Percentiles rank a stretch among this genome's conserved stretches.
These are phyloP conservation scores for Ecdyonurus torrentis DNA, from an alignment of 2,888 invertebrate genomes.

Conservation along the genomic window DNA sequence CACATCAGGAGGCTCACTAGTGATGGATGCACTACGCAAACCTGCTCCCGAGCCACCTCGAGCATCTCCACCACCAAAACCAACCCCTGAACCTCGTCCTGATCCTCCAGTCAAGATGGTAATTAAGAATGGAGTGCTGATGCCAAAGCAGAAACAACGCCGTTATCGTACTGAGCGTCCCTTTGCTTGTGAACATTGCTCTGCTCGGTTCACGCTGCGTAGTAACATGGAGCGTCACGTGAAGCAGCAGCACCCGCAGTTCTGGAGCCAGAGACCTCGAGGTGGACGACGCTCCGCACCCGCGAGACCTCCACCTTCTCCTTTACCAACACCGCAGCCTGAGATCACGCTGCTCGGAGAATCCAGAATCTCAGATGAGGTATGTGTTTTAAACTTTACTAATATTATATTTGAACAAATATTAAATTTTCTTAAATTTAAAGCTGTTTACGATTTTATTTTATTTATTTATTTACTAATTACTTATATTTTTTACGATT, in stretches of 20 bases:
- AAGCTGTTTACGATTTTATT: too few relatives aligned
- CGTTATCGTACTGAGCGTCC: conserved; percentile 80
- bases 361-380: conserved; percentile 35
- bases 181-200: conserved; percentile 80
- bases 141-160: conserved; percentile 83
- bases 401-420: too few relatives aligned
- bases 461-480: too few relatives aligned
- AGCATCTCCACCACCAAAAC: not conserved
- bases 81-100: conserved; percentile 17
- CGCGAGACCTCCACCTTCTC: not conserved
- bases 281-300: conserved; percentile 21
- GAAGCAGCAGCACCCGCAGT: conserved; percentile 84
- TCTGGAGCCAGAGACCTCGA: conserved; percentile 64
- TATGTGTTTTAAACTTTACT: too few relatives aligned
- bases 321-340: not conserved
- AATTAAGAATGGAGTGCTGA: conserved; percentile 73
- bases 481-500: too few relatives aligned
- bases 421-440: too few relatives aligned
- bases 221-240: conserved; percentile 92
- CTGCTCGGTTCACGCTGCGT: conserved; percentile 75
- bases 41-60: conserved; percentile 4
- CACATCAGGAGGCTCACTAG: conserved; percentile 45
- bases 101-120: conserved; percentile 64
- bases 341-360: not conserved
- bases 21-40: conserved; percentile 26